A percentile compares a stretch with the other conserved stretches of the same genome.
Conservation (phyloP, 2,888 invertebrate species). For the Nezara viridula region DNA sequence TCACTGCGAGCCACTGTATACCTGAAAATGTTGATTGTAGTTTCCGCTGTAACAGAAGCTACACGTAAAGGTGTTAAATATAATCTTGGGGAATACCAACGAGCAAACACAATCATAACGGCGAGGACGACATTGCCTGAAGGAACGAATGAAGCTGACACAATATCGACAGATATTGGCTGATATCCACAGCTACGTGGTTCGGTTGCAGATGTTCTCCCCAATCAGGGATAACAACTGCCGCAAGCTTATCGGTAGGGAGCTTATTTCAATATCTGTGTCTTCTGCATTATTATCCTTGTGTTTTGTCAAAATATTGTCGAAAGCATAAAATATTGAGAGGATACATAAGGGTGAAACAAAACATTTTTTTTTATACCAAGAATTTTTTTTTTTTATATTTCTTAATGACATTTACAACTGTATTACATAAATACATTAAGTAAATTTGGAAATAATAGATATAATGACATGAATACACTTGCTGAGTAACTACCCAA, state of each 20-base stretch:
- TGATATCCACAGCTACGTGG: slow-evolving; percentile 13
- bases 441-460: too few relatives aligned
- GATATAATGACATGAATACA: too few relatives aligned
- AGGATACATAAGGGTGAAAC: too few relatives aligned
- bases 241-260: neutral
- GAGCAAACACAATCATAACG: neutral
- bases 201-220: neutral
- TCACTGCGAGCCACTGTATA: too few relatives aligned
- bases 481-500: too few relatives aligned
- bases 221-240: slow-evolving; percentile 29
- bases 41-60: neutral
- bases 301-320: neutral
- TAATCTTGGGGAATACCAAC: neutral
- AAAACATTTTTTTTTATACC: too few relatives aligned
- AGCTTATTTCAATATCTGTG: neutral
- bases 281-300: neutral
- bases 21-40: neutral
- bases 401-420: too few relatives aligned
- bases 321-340: too few relatives aligned
- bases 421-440: too few relatives aligned
- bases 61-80: neutral
- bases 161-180: slow-evolving; percentile 10
- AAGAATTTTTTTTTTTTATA: too few relatives aligned
- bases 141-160: slow-evolving; percentile 8
- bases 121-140: neutral